Evolutionary conservation across 53 echinoderm and acorn worm genomes (phyloP), one percentile per base, ranked within the genome.

Genomic region (Arbacia lixula): DNA sequence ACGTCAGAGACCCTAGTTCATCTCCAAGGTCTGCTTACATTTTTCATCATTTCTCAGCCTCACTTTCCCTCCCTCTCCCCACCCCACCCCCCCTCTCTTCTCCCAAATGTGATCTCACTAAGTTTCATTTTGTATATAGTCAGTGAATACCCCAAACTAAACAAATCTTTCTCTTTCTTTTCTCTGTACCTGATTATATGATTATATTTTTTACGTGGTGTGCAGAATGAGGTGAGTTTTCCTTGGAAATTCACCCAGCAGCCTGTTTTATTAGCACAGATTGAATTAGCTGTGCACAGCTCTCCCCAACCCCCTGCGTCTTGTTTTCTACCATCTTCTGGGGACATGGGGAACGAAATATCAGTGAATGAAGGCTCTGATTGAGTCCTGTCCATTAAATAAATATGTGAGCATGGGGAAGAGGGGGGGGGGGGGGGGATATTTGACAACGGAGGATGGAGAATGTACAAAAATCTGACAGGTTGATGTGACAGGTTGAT

Each of bases 1-100:
- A 81, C 82, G 82, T 81, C 82, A 81, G 82, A 77, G 77, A 30
- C 35, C 39, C 38, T 77, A 25, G 77, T 29, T 58, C 77, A 58
- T 77, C 60, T 77, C 25, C 56, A 77, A 77, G 77, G 77, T 77
- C 57, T 39, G 22, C 35, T 27, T 58, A 29, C 36, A 58, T 33
- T 53, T 34, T 68, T 40, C 28, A n/a, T 69, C 66, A 2, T 30
- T 31, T 19, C 74, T 74, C n/a, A n/a, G n/a, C n/a, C n/a, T n/a
- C n/a, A n/a, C n/a, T n/a, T n/a, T n/a, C n/a, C n/a, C n/a, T 53
- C 50, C 29, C 46, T 29, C 72, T 50, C 72, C 6, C 41, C 72
- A 43, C 27, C 50, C 12, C 31, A 26, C 25, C 29, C 50, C 29
- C 43, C 2, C 0, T 72, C 54, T 55, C 55, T 29, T 34, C 37